Evolutionary conservation across 2,113 vertebrate species (phyloP).

Genomic region (Fulica atra): DNA sequence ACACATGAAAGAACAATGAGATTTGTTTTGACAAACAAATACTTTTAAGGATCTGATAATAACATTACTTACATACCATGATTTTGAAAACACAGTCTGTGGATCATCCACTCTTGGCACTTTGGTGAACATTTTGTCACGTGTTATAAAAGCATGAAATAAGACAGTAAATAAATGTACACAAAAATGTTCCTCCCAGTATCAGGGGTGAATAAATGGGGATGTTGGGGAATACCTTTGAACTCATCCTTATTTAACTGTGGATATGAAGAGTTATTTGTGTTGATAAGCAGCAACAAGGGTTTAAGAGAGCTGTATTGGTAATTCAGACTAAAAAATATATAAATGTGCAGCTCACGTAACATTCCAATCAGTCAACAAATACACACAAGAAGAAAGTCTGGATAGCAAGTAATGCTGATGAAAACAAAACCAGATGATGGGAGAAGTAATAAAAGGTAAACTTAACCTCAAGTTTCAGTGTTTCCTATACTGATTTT

Average conservation of each 20-base stretch:
- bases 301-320: neutral
- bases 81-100: neutral
- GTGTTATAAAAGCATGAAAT: neutral
- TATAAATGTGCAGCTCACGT: neutral
- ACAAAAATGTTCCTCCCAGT: neutral
- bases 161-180: neutral
- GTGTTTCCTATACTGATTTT: neutral
- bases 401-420: neutral
- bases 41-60: neutral
- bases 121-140: accelerated
- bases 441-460: neutral
- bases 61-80: neutral
- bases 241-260: neutral
- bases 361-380: neutral
- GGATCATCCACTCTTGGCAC: neutral
- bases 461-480: neutral
- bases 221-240: neutral
- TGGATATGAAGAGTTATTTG: neutral
- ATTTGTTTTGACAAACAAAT: neutral
- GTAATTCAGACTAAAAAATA: neutral
- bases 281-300: neutral
- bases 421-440: neutral
- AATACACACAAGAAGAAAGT: neutral
- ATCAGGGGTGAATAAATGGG: neutral
- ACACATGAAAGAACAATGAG: neutral